Percentiles rank a stretch among this genome's conserved stretches.
phyloP scores from a whole-genome alignment of 1,140 invertebrate species.

The Telenomus remus region DNA sequence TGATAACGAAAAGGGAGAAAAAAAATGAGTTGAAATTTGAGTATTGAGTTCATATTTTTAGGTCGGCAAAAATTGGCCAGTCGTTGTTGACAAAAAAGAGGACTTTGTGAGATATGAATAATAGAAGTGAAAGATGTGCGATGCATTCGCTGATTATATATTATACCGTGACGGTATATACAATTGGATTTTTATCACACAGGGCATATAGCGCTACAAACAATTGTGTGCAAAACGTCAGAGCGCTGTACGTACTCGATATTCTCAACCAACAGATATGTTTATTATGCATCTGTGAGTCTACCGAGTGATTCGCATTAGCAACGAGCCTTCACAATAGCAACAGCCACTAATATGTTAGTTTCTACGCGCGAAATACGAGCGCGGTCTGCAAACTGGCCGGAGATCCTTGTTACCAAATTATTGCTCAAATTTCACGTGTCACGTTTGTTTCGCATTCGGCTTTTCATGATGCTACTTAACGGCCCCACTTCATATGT shows the following conservation, averaged over 20 bases:
- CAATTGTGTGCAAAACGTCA: slow-evolving; percentile 30
- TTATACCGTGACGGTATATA: not conserved
- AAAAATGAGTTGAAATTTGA: too few relatives aligned
- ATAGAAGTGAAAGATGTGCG: too few relatives aligned
- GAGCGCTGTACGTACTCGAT: slow-evolving; percentile 26
- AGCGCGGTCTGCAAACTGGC: too few relatives aligned
- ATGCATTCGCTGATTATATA: too few relatives aligned
- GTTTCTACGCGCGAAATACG: slow-evolving; percentile 4
- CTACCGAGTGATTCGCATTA: slow-evolving; percentile 56
- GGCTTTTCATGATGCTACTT: slow-evolving; percentile 13
- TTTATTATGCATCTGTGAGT: slow-evolving; percentile 51
- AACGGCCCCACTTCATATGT: slow-evolving; percentile 4
- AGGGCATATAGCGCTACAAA: slow-evolving; percentile 26
- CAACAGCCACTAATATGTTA: slow-evolving; percentile 34
- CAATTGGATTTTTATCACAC: slow-evolving; percentile 44
- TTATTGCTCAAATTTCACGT: slow-evolving; percentile 35
- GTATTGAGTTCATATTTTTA: too few relatives aligned
- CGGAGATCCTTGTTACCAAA: slow-evolving; percentile 17
- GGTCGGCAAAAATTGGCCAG: too few relatives aligned
- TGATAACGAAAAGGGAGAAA: too few relatives aligned
- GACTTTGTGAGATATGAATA: too few relatives aligned
- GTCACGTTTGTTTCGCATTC: slow-evolving; percentile 28
- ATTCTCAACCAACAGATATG: slow-evolving; percentile 44
- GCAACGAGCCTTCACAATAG: slow-evolving; percentile 38
- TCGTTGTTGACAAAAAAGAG: too few relatives aligned